Evolutionary conservation across 2,888 invertebrate genomes (phyloP).

Genomic region (Melanotus villosus): DNA sequence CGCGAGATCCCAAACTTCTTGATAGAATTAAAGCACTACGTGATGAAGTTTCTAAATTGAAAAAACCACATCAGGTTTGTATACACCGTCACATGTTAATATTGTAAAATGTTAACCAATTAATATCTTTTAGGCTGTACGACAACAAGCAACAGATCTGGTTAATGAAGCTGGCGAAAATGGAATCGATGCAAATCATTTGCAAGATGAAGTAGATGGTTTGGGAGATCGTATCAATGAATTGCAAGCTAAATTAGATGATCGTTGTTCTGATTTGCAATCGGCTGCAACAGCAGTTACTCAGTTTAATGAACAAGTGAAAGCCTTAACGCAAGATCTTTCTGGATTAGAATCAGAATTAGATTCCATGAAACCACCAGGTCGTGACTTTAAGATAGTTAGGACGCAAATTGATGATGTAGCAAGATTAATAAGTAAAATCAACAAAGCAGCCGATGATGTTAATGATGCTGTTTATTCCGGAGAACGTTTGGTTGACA

Average conservation of each 20-base stretch:
- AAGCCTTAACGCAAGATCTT: conserved; percentile 82
- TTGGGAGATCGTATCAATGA: conserved; percentile 84
- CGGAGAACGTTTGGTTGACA: conserved; percentile 85
- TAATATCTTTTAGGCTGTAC: conserved; percentile 47
- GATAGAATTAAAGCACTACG: conserved; percentile 87
- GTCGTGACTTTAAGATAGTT: conserved; percentile 89
- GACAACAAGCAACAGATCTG: conserved; percentile 80
- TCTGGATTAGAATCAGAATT: conserved; percentile 86
- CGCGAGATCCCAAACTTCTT: conserved; percentile 86
- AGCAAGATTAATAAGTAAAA: conserved; percentile 75
- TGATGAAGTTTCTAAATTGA: conserved; percentile 85
- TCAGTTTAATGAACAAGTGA: conserved; percentile 91
- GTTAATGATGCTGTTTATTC: conserved; percentile 79
- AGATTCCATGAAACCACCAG: conserved; percentile 88
- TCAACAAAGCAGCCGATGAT: conserved; percentile 77
- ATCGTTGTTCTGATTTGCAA: conserved; percentile 84
- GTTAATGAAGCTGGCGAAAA: conserved; percentile 82
- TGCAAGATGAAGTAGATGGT: conserved; percentile 84
- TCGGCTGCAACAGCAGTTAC: conserved; percentile 90
- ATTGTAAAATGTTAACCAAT: no score
- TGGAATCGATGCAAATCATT: conserved; percentile 82
- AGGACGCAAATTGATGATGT: conserved; percentile 88
- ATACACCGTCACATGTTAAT: no score
- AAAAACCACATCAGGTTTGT: conserved; percentile 76
- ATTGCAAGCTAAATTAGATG: conserved; percentile 82